Conservation (phyloP, 2,797 vertebrate genomes). For the Rhynchotus rufescens region DNA sequence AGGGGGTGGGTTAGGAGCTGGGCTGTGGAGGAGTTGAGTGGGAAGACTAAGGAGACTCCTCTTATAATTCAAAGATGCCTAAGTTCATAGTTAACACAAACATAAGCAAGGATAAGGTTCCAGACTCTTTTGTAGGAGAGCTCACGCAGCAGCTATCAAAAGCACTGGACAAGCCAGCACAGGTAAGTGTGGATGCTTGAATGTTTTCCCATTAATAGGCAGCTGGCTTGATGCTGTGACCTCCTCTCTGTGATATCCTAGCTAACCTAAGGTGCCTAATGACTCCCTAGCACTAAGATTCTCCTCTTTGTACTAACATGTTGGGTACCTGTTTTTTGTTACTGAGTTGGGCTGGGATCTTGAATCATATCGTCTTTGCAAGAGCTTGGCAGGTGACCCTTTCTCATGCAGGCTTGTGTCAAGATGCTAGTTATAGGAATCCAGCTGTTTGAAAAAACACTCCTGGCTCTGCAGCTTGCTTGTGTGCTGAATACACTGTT, state of each 20-base stretch:
- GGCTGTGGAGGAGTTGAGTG: not conserved
- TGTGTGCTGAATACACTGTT: not conserved
- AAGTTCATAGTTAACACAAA: constrained; percentile 14
- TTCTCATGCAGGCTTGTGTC: not conserved
- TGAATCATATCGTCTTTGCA: not conserved
- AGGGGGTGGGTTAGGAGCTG: not conserved
- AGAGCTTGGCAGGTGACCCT: not conserved
- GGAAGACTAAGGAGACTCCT: not conserved
- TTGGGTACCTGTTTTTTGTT: not conserved
- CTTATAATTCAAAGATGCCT: not conserved
- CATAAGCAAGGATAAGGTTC: not conserved
- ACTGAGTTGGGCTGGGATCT: not conserved
- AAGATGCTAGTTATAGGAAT: not conserved
- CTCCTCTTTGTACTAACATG: not conserved
- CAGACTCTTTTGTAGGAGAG: not conserved
- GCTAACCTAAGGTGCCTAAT: not conserved
- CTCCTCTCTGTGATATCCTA: not conserved
- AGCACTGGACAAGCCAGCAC: constrained; percentile 3
- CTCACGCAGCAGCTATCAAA: not conserved
- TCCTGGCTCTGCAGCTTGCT: not conserved
- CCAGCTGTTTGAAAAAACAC: not conserved
- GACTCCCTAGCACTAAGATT: not conserved
- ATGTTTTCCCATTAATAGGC: not conserved
- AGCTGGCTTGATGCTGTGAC: not conserved
- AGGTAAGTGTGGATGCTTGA: not conserved